Evolutionary conservation across 2,888 invertebrate genomes (phyloP).

Genomic region (Cybosia mesomella): DNA sequence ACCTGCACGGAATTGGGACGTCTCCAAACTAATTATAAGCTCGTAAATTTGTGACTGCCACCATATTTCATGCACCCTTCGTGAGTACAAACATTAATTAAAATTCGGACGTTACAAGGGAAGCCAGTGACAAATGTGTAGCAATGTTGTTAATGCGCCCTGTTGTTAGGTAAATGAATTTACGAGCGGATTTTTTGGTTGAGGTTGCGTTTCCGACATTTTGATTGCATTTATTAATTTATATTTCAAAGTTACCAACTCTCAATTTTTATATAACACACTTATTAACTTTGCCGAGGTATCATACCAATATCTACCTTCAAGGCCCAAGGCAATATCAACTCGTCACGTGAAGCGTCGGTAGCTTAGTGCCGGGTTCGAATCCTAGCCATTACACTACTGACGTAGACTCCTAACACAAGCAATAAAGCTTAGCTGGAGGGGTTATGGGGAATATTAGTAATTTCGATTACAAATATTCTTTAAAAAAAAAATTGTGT

Average conservation of each 20-base stretch:
- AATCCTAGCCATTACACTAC: no score
- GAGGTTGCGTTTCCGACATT: constrained; percentile 20
- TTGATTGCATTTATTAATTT: constrained; percentile 21
- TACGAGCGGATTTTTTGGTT: constrained; percentile 27
- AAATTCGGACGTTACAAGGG: constrained; percentile 57
- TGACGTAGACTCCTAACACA: no score
- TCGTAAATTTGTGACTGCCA: constrained; percentile 62
- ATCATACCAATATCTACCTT: no score
- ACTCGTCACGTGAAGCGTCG: no score
- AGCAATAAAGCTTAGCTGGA: no score
- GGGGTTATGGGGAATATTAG: no score
- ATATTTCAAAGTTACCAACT: not conserved
- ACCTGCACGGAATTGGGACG: constrained; percentile 63
- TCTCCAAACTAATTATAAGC: constrained; percentile 75
- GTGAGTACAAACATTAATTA: constrained; percentile 57
- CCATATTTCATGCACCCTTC: constrained; percentile 59
- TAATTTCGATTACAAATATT: no score
- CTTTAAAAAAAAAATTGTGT: no score
- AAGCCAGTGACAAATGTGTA: constrained; percentile 53
- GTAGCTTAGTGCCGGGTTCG: no score
- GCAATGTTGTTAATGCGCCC: constrained; percentile 47
- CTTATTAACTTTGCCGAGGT: no score
- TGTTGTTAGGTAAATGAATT: constrained; percentile 39
- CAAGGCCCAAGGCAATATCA: no score
- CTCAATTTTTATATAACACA: not conserved